Percentiles rank a stretch among this genome's conserved stretches.
phyloP scores from a whole-genome alignment of 2,797 vertebrate genomes.

The Oophaga sylvatica region DNA sequence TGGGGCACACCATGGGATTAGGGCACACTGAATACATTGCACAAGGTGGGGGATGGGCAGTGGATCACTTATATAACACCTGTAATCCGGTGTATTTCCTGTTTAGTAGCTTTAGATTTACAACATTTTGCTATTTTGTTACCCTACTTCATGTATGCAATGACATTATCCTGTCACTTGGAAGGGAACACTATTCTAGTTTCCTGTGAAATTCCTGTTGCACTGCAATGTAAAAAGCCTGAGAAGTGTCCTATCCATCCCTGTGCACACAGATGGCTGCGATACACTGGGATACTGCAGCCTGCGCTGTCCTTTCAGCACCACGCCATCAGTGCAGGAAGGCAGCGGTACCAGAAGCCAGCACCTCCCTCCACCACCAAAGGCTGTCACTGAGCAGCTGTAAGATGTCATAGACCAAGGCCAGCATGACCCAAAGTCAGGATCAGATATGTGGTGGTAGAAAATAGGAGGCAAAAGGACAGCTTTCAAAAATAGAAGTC shows the following conservation, averaged over 20 bases:
- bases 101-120: no score
- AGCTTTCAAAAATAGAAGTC: no score
- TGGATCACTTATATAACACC: background rate
- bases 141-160: no score
- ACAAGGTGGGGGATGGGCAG: background rate
- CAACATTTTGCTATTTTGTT: no score
- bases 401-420: background rate
- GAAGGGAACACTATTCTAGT: no score
- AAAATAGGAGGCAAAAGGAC: no score
- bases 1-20: background rate
- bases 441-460: no score
- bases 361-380: slow-evolving; percentile 17
- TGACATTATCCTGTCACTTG: no score
- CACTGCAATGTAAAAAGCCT: background rate
- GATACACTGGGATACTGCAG: background rate
- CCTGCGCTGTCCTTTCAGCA: slow-evolving; percentile 61
- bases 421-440: no score
- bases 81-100: no score
- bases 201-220: background rate
- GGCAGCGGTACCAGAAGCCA: background rate
- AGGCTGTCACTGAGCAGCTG: background rate
- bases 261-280: background rate
- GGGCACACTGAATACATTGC: background rate
- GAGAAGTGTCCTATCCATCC: background rate
- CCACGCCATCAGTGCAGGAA: slow-evolving; percentile 43